phyloP scores from a whole-genome alignment of 2,888 invertebrate genomes.

The Drosophila borealis region DNA sequence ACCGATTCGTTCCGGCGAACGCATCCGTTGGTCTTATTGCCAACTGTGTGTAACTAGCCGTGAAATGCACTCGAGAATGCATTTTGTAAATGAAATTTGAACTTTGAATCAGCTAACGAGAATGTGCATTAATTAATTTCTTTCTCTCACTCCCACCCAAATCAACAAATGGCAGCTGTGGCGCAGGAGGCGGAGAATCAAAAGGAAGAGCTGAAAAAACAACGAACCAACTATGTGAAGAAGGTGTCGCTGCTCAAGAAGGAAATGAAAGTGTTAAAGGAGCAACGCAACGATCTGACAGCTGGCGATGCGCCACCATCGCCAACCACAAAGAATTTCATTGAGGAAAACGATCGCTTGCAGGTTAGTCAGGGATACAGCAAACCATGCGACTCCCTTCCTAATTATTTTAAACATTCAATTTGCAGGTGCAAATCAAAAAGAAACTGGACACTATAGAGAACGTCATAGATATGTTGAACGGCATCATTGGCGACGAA shows the following conservation, averaged over 20 bases:
- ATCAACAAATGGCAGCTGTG: slow-evolving; percentile 86
- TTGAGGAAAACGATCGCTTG: slow-evolving; percentile 93
- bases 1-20: slow-evolving; percentile 60
- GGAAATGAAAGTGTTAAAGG: slow-evolving; percentile 91
- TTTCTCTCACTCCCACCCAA: slow-evolving; percentile 42
- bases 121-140: slow-evolving; percentile 51
- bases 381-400: not conserved
- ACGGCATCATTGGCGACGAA: slow-evolving; percentile 92
- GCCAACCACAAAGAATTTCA: slow-evolving; percentile 91
- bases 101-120: slow-evolving; percentile 46
- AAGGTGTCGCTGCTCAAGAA: slow-evolving; percentile 90
- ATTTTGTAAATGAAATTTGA: slow-evolving; percentile 81
- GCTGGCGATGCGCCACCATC: slow-evolving; percentile 87
- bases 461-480: slow-evolving; percentile 95
- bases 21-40: slow-evolving; percentile 58
- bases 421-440: slow-evolving; percentile 83
- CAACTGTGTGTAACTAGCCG: slow-evolving; percentile 62
- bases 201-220: slow-evolving; percentile 91
- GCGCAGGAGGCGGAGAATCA: slow-evolving; percentile 93
- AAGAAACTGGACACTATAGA: slow-evolving; percentile 89
- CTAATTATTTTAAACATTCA: not conserved
- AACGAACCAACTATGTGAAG: slow-evolving; percentile 92
- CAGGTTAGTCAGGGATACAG: slow-evolving; percentile 86
- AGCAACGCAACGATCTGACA: slow-evolving; percentile 91
- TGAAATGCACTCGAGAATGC: slow-evolving; percentile 76